Evolutionary conservation across 2,888 invertebrate genomes (phyloP), one percentile per base, ranked within the genome.

Genomic region (Allygus modestus): DNA sequence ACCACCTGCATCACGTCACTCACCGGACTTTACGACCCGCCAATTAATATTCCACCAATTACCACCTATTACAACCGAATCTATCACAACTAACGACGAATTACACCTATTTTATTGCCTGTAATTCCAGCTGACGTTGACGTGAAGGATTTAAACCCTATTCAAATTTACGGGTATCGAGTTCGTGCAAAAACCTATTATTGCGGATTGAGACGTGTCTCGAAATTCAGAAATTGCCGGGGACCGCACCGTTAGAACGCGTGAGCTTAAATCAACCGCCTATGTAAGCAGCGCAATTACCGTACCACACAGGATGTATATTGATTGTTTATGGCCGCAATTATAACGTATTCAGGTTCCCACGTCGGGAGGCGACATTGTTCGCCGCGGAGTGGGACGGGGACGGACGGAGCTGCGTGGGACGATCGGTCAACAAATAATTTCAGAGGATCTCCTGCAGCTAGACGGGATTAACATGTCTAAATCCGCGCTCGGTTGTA

Each of bases 21-120:
- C 28, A 28, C 11, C 1, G 4, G 2, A 12, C 65, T 65, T 65
- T 65, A 65, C 65, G 65, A 31, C 17, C 28, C 4, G 31, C 65
- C 65, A 65, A 65, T 65, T 65, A 65, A 65, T 65, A 65, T 65
- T 65, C 65, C 65, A 65, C 65, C 65, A 65, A 65, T 54, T 54
- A 54, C 65, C 9, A 12, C 65, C 65, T 15, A 65, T 65, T 65
- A 65, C 65, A 65, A 28, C 65, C 65, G 65, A 65, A 65, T 65
- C 65, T 65, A 65, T 65, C 65, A 65, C 54, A 23, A 23, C 54
- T 20, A 58, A 28, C 65, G 65, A 65, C 65, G 65, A 54, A 54
- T 65, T 65, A 65, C 65, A 17, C 65, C 65, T 28, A 31, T 65
- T 65, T 65, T 31, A 65, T 31, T 28, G 28, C 28, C 65, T 15